Base-by-base conservation (phyloP, 2,797 vertebrate species). In the Labeo calbasu region DNA sequence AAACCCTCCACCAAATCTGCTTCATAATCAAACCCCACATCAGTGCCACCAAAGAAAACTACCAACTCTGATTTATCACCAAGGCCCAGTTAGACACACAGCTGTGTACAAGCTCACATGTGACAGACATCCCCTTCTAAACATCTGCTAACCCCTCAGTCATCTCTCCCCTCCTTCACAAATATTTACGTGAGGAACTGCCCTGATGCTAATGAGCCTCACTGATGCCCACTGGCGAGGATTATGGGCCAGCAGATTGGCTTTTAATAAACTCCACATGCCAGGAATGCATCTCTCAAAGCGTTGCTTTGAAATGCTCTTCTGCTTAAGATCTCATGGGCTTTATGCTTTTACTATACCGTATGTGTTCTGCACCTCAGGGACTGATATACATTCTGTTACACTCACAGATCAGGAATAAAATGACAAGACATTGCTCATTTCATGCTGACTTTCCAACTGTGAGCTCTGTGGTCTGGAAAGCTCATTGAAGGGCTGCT, bases 401-500 rank as follows among this genome's bases (percentile, higher is more conserved):
- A 72, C 77, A 61, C 57, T 36, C 72, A 59, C 80, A 83, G 51
- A 86, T 86, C 77, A 57, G 80, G 79, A 69, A 55, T 76, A 82
- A 84, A 83, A 81, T 43, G 55, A 77, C 25, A 71, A 70, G 79
- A 80, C 81, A 83, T 86, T 86, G 87, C 89, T 88, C 79, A 86
- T 89, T 90, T 69, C 76, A 63, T 88, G 79, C 73, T 85, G 87
- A 77, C 69, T 91, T 93, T 91, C 87, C 88, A 89, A 85, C 82
- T 77, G 81, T 90, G 79, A 65, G 59, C 71, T 72, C 55, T 76
- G 59, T 55, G 75, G 65, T 86, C 77, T 88, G 88, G 88, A 90
- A 89, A 87, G 84, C 63, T 91, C 91, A 94, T 92, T 87, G 91
- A 87, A 91, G 87, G 21, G 40, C 53, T 69, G 70, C 69, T 79